Evolutionary conservation across 2,797 vertebrate genomes (phyloP), one percentile per base, ranked within the genome.

Genomic region (Gastrophryne carolinensis): DNA sequence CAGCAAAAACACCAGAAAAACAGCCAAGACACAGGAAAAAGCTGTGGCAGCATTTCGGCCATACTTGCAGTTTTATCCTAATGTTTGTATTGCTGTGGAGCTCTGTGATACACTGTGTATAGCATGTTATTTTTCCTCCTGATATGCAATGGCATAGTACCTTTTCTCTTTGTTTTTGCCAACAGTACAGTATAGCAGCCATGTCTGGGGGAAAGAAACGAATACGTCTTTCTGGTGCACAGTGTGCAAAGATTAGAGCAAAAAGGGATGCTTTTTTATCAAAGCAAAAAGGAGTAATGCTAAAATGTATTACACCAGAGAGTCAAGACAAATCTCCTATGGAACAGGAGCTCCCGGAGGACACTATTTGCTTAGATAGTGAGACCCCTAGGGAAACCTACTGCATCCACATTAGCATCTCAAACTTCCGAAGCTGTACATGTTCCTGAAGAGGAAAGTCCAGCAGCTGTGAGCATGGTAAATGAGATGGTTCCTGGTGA

Each of bases 301-400:
- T 57, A 49, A 69, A 70, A 52, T 70, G n/a, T 70, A 32, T 70
- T 57, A 53, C 57, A 54, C 29, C 49, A 13, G 52, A 11, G 9
- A 26, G 9, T 3, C 2, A 54, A 54, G 52, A 27, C 52, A 24
- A 54, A 27, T 35, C 34, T 54, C 52, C 21, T 27, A 26, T 26
- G 52, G 52, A 54, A 17, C 30, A 32, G 30, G 30, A 32, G 30
- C 30, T 32, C 9, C 30, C 30, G 30, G 30, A 32, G 30, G 9
- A 4, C 4, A 32, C 11, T 47, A 4, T 47, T 47, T 4, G 41
- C n/a, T 47, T 13, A 47, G 41, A 47, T 47, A 47, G 41, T 47
- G 41, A 47, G 12, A 47, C 41, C 12, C n/a, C 41, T 47, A 13
- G 41, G 5, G n/a, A 52, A 52, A 52, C 21, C 7, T 8, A 26